Percentiles rank a stretch among this genome's conserved stretches.
Conservation (phyloP, 2,797 vertebrate species). For the Taenioides sp. region DNA sequence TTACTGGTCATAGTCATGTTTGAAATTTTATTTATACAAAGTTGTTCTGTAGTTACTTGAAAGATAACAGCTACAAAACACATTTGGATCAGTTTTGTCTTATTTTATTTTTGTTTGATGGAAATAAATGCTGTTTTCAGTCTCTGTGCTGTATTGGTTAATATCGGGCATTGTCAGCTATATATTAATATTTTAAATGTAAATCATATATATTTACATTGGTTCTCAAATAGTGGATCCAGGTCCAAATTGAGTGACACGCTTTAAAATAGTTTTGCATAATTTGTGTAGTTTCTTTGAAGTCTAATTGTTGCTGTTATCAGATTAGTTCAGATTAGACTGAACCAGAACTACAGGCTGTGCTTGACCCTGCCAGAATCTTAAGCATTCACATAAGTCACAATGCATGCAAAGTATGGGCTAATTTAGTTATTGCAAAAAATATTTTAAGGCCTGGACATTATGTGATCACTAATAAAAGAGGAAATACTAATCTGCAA, state of each 20-base stretch:
- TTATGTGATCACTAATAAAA: conserved; percentile 23
- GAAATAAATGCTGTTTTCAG: too few relatives aligned
- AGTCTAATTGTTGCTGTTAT: not conserved
- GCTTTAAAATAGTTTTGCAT: not conserved
- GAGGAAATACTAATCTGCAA: conserved; percentile 22
- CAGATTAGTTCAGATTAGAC: not conserved
- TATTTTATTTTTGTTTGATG: too few relatives aligned
- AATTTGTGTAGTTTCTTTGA: not conserved
- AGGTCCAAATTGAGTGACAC: not conserved
- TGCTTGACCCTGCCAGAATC: not conserved
- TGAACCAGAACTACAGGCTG: not conserved
- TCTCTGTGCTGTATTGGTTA: too few relatives aligned
- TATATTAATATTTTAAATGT: too few relatives aligned
- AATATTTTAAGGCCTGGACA: conserved; percentile 8
- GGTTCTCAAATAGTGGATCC: not conserved
- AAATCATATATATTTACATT: not conserved
- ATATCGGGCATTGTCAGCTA: too few relatives aligned
- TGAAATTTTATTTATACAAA: too few relatives aligned
- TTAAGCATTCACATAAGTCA: not conserved
- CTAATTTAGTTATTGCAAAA: not conserved
- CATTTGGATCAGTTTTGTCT: too few relatives aligned
- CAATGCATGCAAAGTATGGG: not conserved
- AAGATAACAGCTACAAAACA: too few relatives aligned
- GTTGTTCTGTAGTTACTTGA: too few relatives aligned
- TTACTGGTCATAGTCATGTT: too few relatives aligned